Conservation (phyloP, 1,140 invertebrate genomes). For the Ctenoplectra terminalis region DNA sequence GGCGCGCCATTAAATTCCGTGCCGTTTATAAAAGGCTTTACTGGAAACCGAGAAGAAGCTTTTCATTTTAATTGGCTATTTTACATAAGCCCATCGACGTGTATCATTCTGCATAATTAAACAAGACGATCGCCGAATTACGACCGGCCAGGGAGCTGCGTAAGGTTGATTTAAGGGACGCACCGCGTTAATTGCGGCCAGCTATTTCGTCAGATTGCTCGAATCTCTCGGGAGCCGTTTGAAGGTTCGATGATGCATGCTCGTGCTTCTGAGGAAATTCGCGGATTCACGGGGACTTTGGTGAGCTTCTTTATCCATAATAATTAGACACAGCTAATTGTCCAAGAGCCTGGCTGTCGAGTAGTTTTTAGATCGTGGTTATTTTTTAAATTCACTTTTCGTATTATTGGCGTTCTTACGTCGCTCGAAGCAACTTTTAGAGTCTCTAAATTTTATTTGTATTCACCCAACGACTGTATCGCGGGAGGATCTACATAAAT, state of each 20-base stretch:
- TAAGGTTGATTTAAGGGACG: constrained; percentile 24
- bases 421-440: too few species aligned
- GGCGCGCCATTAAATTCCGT: not conserved
- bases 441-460: too few species aligned
- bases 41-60: constrained; percentile 29
- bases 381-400: too few species aligned
- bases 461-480: too few species aligned
- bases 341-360: too few species aligned
- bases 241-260: not conserved
- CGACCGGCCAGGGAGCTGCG: not conserved
- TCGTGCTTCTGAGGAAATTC: not conserved
- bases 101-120: constrained; percentile 57
- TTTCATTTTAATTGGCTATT: constrained; percentile 59
- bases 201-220: constrained; percentile 1
- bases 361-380: too few species aligned
- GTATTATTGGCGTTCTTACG: too few species aligned
- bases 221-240: not conserved
- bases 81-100: constrained; percentile 53
- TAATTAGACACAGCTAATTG: too few species aligned
- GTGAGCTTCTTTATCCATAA: too few species aligned
- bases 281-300: too few species aligned
- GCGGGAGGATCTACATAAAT: too few species aligned
- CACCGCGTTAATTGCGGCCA: constrained; percentile 24
- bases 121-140: constrained; percentile 54
- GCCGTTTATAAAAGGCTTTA: constrained; percentile 33